These are phyloP conservation scores for Xylota sylvarum DNA, from an alignment of 2,888 invertebrate genomes.

Conservation along the genomic window DNA sequence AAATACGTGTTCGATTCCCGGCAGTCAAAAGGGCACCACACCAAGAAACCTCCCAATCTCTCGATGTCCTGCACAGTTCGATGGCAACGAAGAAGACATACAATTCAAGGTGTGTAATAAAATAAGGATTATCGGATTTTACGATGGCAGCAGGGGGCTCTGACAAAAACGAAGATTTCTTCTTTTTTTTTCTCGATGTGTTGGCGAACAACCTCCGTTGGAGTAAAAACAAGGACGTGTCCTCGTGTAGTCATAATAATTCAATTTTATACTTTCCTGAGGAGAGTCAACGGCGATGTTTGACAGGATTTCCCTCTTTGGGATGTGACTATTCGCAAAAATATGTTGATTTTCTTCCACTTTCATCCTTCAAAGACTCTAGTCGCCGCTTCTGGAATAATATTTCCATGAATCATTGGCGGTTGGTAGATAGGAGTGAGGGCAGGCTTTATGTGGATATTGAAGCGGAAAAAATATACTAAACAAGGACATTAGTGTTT, in stretches of 20 bases:
- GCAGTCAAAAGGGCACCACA: slow-evolving; percentile 24
- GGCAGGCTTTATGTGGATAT: background rate
- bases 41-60: slow-evolving; percentile 14
- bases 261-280: slow-evolving; percentile 74
- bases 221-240: slow-evolving; percentile 52
- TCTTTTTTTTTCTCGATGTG: slow-evolving; percentile 18
- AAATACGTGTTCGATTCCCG: slow-evolving; percentile 63
- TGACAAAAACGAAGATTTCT: slow-evolving; percentile 30
- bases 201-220: background rate
- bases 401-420: slow-evolving; percentile 51
- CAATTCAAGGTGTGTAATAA: slow-evolving; percentile 75
- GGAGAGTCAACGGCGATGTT: slow-evolving; percentile 47
- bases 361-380: slow-evolving; percentile 5
- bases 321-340: slow-evolving; percentile 59
- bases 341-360: slow-evolving; percentile 46
- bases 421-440: background rate
- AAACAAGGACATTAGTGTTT: slow-evolving; percentile 59
- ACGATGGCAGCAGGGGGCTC: slow-evolving; percentile 8
- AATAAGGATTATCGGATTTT: slow-evolving; percentile 77
- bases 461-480: slow-evolving; percentile 8
- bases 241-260: slow-evolving; percentile 76
- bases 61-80: slow-evolving; percentile 62
- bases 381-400: slow-evolving; percentile 35
- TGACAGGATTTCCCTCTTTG: slow-evolving; percentile 66
- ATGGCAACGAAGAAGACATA: slow-evolving; percentile 43